A percentile compares a stretch with the other conserved stretches of the same genome.
Conservation (phyloP, 2,888 invertebrate genomes). For the Aphelenchoides bicaudatus region DNA sequence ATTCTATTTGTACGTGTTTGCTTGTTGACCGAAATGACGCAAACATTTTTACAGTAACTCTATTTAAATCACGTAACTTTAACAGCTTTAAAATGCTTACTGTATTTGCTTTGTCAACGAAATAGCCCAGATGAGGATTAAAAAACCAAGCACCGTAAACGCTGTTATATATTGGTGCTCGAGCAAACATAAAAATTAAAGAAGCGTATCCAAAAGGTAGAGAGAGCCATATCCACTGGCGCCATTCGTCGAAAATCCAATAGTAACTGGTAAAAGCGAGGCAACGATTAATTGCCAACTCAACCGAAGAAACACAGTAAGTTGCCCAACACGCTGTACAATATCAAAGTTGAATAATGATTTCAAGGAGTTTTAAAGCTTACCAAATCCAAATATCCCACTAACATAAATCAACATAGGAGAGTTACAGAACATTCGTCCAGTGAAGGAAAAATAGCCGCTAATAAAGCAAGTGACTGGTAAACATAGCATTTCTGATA, state of each 20-base stretch:
- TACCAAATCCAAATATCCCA: constrained; percentile 11
- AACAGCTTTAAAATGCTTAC: neutral
- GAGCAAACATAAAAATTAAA: neutral
- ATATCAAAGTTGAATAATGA: neutral
- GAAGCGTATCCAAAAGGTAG: neutral
- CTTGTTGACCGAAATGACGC: too few species aligned
- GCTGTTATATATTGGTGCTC: constrained; percentile 8
- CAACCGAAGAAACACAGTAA: neutral
- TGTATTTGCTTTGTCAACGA: neutral
- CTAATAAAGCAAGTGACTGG: constrained; percentile 11
- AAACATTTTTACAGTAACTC: too few species aligned
- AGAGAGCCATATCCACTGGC: constrained; percentile 1
- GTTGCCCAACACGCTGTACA: constrained; percentile 11
- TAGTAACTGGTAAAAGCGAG: constrained; percentile 7
- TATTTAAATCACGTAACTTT: too few species aligned
- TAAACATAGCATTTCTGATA: constrained; percentile 12
- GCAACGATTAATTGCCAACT: constrained; percentile 8
- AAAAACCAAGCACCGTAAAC: constrained; percentile 9
- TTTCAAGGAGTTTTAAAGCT: neutral
- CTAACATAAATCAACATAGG: constrained; percentile 1
- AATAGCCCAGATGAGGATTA: constrained; percentile 14
- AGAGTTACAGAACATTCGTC: constrained; percentile 8
- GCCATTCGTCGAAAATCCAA: neutral
- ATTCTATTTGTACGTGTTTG: too few species aligned
- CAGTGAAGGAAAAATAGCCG: constrained; percentile 13